phyloP scores from a whole-genome alignment of 2,113 vertebrate genomes.

The Misgurnus anguillicaudatus region DNA sequence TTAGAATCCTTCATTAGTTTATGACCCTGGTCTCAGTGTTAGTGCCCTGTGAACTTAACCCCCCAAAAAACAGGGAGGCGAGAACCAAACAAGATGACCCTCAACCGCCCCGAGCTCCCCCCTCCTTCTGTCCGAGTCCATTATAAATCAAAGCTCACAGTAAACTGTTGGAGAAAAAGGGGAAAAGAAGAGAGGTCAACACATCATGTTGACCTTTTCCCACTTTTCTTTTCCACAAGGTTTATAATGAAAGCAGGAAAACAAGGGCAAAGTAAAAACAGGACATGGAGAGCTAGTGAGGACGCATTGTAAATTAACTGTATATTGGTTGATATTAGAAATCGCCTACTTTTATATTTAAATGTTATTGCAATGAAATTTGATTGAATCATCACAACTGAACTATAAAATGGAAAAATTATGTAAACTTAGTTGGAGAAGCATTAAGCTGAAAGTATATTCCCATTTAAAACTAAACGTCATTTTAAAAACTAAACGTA shows the following conservation, averaged over 20 bases:
- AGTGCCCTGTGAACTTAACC: conserved; percentile 56
- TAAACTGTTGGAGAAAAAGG: conserved; percentile 73
- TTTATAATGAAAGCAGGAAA: conserved; percentile 58
- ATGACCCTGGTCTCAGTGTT: conserved; percentile 60
- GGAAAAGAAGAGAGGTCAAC: conserved; percentile 72
- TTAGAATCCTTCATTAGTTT: conserved; percentile 78
- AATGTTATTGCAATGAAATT: too few species aligned
- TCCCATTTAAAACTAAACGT: too few species aligned
- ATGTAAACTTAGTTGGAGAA: too few species aligned
- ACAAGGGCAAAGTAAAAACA: conserved; percentile 40
- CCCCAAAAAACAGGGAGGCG: conserved; percentile 55
- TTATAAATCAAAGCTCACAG: conserved; percentile 67
- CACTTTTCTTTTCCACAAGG: conserved; percentile 55
- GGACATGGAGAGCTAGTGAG: neutral
- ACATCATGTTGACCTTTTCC: conserved; percentile 73
- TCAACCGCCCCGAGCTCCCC: conserved; percentile 57
- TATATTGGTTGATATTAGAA: too few species aligned
- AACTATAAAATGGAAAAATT: too few species aligned
- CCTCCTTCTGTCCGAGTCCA: conserved; percentile 28
- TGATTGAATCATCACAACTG: too few species aligned
- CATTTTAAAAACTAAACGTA: too few species aligned
- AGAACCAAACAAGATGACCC: conserved; percentile 70
- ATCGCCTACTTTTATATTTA: too few species aligned
- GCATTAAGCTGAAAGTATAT: too few species aligned
- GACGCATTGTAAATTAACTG: too few species aligned